phyloP scores from a whole-genome alignment of 1,140 invertebrate genomes.

The Bombus picipes region DNA sequence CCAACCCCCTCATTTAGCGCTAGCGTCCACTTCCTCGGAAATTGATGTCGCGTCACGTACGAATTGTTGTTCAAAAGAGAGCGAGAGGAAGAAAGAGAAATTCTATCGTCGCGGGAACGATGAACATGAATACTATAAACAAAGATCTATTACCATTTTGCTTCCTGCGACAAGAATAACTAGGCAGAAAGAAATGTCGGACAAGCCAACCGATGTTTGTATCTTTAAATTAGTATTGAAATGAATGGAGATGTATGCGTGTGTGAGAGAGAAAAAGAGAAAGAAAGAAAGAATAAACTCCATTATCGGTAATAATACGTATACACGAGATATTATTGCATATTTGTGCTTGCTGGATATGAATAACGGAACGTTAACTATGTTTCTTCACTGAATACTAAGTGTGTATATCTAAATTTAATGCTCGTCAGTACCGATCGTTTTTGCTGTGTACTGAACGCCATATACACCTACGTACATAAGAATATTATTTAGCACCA shows the following conservation, averaged over 20 bases:
- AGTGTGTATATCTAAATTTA: conserved; percentile 72
- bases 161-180: background rate
- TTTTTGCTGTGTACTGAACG: conserved; percentile 60
- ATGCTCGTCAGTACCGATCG: conserved; percentile 63
- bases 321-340: conserved; percentile 65
- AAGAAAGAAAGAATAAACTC: conserved; percentile 7
- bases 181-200: conserved; percentile 5
- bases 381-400: conserved; percentile 70
- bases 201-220: conserved; percentile 26
- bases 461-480: conserved; percentile 52
- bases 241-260: background rate
- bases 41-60: conserved; percentile 42
- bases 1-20: conserved; percentile 36
- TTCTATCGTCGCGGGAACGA: conserved; percentile 13
- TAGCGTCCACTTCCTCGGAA: conserved; percentile 49
- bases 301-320: conserved; percentile 65
- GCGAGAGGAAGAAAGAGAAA: background rate
- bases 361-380: conserved; percentile 68
- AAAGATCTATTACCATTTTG: background rate
- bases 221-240: conserved; percentile 23
- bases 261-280: background rate
- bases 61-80: conserved; percentile 10
- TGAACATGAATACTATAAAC: conserved; percentile 10
- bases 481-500: conserved; percentile 54
- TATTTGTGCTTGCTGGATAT: conserved; percentile 78